phyloP scores from a whole-genome alignment of 1,140 invertebrate species.

The Apolygus lucorum region DNA sequence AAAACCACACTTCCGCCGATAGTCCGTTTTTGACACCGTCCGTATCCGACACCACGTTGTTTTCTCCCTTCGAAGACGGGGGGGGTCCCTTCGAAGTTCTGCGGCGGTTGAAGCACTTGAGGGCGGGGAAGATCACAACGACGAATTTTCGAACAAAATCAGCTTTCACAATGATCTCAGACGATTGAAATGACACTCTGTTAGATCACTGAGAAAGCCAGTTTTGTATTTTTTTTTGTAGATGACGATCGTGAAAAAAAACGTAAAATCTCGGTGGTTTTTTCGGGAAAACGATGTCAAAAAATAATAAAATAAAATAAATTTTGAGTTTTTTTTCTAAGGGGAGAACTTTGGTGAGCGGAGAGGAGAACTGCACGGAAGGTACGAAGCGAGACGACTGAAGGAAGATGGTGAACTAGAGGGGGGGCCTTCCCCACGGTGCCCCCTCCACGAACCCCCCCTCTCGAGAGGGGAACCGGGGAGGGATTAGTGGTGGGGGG shows the following conservation, averaged over 20 bases:
- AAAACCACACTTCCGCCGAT: neutral
- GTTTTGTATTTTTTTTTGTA: constrained; percentile 26
- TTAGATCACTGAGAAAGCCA: constrained; percentile 30
- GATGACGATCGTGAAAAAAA: no score
- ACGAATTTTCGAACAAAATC: constrained; percentile 22
- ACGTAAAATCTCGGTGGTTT: no score
- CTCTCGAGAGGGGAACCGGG: neutral
- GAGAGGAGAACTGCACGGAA: neutral
- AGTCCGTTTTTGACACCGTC: neutral
- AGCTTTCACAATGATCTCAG: constrained; percentile 31
- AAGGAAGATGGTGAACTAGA: neutral
- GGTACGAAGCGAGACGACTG: constrained; percentile 5
- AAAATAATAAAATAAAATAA: no score
- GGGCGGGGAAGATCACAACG: neutral
- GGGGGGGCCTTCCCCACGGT: neutral
- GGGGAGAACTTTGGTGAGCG: constrained; percentile 2
- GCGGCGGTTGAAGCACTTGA: neutral
- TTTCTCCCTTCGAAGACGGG: neutral
- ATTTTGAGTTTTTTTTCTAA: neutral
- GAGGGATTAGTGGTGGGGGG: neutral
- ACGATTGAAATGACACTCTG: constrained; percentile 22
- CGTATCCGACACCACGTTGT: neutral
- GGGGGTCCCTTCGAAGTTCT: neutral
- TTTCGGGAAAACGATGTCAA: no score
- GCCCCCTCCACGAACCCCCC: neutral